Conservation (phyloP, 2,113 vertebrate species). For the Chionomys nivalis region DNA sequence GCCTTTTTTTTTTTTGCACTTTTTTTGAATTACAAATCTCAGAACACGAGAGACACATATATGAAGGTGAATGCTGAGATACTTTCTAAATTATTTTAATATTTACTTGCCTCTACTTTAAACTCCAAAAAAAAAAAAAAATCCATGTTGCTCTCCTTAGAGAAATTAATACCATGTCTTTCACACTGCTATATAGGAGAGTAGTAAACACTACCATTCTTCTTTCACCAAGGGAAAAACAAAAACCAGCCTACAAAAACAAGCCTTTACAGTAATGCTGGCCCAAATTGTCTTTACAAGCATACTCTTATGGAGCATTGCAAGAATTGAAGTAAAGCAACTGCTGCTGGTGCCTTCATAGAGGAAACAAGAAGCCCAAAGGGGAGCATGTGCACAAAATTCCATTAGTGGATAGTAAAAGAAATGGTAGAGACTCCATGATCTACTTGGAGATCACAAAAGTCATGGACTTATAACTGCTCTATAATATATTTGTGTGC, state of each 20-base stretch:
- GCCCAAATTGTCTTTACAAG: neutral
- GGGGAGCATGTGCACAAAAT: neutral
- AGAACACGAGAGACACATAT: neutral
- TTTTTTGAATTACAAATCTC: constrained; percentile 38
- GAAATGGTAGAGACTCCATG: neutral
- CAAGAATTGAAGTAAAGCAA: neutral
- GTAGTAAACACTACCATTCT: neutral
- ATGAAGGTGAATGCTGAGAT: constrained; percentile 2
- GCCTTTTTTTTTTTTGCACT: neutral
- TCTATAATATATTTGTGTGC: neutral
- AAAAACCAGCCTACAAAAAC: neutral
- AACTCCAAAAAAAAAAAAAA: neutral
- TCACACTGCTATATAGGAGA: neutral
- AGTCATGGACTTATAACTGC: neutral
- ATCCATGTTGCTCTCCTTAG: neutral
- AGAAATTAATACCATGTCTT: neutral
- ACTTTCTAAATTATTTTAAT: constrained; percentile 43
- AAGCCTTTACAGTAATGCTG: too few relatives aligned
- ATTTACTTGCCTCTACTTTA: constrained; percentile 26
- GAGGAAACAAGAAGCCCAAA: neutral
- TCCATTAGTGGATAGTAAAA: neutral
- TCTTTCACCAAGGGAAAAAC: neutral
- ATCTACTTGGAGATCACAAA: neutral
- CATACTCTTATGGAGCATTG: neutral
- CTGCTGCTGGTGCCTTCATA: too few relatives aligned